A percentile compares a stretch with the other conserved stretches of the same genome.
Conservation (phyloP, 2,113 vertebrate genomes). For the Mesembrinibis cayennensis region DNA sequence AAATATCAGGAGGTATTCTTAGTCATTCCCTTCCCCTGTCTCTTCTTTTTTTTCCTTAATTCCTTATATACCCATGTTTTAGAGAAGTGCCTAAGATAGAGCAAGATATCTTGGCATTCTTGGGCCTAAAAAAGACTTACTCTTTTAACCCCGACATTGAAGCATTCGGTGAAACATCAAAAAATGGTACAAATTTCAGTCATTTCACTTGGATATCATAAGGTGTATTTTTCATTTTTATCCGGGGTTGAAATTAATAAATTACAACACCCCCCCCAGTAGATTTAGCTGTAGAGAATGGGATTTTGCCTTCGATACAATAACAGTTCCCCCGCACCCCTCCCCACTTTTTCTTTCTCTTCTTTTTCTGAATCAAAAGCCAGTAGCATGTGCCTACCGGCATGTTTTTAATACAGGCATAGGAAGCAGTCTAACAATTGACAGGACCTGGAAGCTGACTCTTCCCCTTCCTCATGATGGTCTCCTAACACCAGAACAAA, state of each 20-base stretch:
- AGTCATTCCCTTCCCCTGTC: constrained; percentile 74
- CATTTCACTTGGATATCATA: background rate
- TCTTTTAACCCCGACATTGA: constrained; percentile 40
- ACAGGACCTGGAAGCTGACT: background rate
- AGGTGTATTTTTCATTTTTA: background rate
- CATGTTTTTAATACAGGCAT: fast-evolving
- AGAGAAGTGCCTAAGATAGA: constrained; percentile 72
- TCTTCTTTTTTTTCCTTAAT: constrained; percentile 68
- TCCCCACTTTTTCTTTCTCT: background rate
- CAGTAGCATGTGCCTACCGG: background rate
- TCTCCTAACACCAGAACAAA: background rate
- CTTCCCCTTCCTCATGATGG: background rate
- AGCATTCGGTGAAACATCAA: background rate
- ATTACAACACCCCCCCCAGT: background rate
- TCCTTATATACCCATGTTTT: constrained; percentile 79
- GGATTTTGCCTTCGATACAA: background rate
- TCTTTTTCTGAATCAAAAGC: background rate
- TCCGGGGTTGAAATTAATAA: background rate
- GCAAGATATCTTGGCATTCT: constrained; percentile 64
- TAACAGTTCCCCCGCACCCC: background rate
- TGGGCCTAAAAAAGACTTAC: constrained; percentile 56
- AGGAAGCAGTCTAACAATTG: background rate
- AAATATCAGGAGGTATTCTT: constrained; percentile 78
- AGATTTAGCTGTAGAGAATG: background rate
- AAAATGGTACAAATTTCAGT: background rate